Conservation (phyloP, 1,140 invertebrate genomes). For the Drosophila simulans region DNA sequence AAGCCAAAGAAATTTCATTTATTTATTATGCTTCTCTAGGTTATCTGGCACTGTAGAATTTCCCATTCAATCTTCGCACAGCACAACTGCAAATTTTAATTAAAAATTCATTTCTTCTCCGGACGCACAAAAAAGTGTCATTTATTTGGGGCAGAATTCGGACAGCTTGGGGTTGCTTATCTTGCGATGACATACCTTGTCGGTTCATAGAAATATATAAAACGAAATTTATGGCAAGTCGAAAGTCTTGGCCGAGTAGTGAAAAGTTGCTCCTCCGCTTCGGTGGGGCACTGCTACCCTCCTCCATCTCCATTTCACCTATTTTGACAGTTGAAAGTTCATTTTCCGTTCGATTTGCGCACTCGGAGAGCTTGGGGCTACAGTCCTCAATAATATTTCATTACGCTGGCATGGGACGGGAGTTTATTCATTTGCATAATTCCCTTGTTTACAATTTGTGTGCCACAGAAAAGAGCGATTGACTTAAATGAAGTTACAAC, state of each 20-base stretch:
- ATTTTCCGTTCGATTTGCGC: slow-evolving; percentile 44
- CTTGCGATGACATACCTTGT: slow-evolving; percentile 80
- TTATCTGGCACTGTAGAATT: slow-evolving; percentile 1
- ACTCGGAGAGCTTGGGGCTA: background rate
- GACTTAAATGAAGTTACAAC: slow-evolving; percentile 83
- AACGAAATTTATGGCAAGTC: slow-evolving; percentile 69
- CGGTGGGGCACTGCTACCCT: too few species aligned
- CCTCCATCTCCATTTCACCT: background rate
- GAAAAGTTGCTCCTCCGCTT: slow-evolving; percentile 3
- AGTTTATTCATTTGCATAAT: slow-evolving; percentile 78
- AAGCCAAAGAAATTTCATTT: slow-evolving; percentile 8
- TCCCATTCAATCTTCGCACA: slow-evolving; percentile 23
- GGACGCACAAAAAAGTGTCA: slow-evolving; percentile 34
- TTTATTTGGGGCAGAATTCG: slow-evolving; percentile 36
- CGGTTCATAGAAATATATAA: slow-evolving; percentile 76
- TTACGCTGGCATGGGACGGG: slow-evolving; percentile 35
- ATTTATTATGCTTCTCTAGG: slow-evolving; percentile 21
- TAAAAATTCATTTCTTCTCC: slow-evolving; percentile 39
- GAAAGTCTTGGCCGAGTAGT: slow-evolving; percentile 14
- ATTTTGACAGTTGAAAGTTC: slow-evolving; percentile 34
- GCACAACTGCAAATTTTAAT: slow-evolving; percentile 39
- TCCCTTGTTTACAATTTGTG: slow-evolving; percentile 81
- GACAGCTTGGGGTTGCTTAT: slow-evolving; percentile 63
- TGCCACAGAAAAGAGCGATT: slow-evolving; percentile 59
- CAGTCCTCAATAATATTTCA: slow-evolving; percentile 41